Evolutionary conservation across 2,888 invertebrate species (phyloP).

Genomic region (Plagodis dolabraria): DNA sequence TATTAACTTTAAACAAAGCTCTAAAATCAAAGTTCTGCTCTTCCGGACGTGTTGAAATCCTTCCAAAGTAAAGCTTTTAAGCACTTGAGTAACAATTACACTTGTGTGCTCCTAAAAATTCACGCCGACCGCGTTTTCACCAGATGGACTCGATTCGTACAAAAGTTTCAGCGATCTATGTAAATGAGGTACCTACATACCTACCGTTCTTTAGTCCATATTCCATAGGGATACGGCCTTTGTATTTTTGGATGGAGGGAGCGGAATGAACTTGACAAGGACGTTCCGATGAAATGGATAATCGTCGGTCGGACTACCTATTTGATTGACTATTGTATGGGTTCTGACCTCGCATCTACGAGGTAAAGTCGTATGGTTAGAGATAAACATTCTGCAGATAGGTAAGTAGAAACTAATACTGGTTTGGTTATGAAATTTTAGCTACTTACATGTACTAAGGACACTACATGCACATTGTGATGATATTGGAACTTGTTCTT

Average conservation of each 20-base stretch:
- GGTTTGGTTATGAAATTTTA: background rate
- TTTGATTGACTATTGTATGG: slow-evolving; percentile 28
- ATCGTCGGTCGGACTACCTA: slow-evolving; percentile 30
- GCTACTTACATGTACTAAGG: background rate
- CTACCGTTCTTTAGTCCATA: slow-evolving; percentile 34
- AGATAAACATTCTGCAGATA: background rate
- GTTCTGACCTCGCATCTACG: background rate
- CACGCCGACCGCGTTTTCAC: slow-evolving; percentile 52
- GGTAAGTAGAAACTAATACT: background rate
- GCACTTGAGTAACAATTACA: slow-evolving; percentile 67
- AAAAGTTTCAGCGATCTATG: slow-evolving; percentile 56
- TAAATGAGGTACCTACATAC: slow-evolving; percentile 45
- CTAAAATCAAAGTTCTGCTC: slow-evolving; percentile 46
- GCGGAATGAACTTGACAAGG: slow-evolving; percentile 38
- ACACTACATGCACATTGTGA: no score
- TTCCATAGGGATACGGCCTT: slow-evolving; percentile 43
- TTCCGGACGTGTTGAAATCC: slow-evolving; percentile 55
- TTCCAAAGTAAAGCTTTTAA: slow-evolving; percentile 70
- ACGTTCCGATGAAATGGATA: slow-evolving; percentile 27
- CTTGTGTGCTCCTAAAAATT: slow-evolving; percentile 57
- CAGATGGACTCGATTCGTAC: slow-evolving; percentile 53
- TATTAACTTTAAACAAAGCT: slow-evolving; percentile 43
- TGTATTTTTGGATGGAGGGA: slow-evolving; percentile 42
- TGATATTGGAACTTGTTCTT: no score
- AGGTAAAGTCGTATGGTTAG: background rate